Evolutionary conservation across 2,113 vertebrate species (phyloP).

Genomic region (Todiramphus saurophagus): DNA sequence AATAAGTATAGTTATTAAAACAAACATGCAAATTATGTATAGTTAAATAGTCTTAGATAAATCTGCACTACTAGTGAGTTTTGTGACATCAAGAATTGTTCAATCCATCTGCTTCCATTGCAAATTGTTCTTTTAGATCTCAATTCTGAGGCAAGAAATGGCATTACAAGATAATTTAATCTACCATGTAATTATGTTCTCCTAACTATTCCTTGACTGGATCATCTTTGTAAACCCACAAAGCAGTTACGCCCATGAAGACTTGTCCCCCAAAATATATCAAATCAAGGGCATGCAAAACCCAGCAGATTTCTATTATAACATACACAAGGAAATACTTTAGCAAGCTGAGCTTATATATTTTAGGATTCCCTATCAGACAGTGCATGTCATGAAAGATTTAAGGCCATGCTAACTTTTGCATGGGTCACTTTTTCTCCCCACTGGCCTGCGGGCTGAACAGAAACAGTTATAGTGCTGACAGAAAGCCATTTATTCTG

Average conservation of each 20-base stretch:
- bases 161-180: not conserved
- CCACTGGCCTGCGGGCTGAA: not conserved
- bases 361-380: conserved; percentile 22
- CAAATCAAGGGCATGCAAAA: not conserved
- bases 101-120: not conserved
- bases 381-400: not conserved
- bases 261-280: not conserved
- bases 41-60: conserved; percentile 11
- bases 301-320: not conserved
- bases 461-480: not conserved
- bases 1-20: conserved; percentile 19
- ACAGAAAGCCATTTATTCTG: not conserved
- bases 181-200: not conserved
- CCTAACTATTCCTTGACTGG: not conserved
- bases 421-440: conserved; percentile 8
- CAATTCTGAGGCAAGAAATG: not conserved
- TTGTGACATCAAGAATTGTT: not conserved
- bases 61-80: not conserved
- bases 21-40: not conserved
- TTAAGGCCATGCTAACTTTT: not conserved
- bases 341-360: not conserved
- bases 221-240: not conserved
- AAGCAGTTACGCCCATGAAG: not conserved
- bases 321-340: not conserved
- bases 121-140: not conserved